Percentiles rank a stretch among this genome's conserved stretches.
Evolutionary conservation across 2,113 vertebrate genomes (phyloP).

Genomic region (Bettongia penicillata): DNA sequence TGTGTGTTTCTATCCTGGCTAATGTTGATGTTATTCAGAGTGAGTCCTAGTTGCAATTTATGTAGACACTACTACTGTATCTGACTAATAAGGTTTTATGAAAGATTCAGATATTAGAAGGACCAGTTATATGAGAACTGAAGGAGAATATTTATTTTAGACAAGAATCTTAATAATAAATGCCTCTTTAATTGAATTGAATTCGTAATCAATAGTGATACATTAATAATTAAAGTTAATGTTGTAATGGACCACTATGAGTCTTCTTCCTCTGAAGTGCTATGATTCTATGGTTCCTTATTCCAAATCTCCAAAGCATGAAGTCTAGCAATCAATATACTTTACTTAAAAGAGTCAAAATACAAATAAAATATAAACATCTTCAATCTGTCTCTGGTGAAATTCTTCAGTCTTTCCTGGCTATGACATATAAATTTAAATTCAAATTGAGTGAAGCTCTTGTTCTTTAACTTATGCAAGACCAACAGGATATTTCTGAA

Average conservation of each 20-base stretch:
- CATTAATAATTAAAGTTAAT: neutral
- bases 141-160: conserved; percentile 24
- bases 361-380: neutral
- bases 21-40: neutral
- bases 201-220: conserved; percentile 12
- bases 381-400: conserved; percentile 28
- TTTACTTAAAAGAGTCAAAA: neutral
- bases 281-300: neutral
- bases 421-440: neutral
- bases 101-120: neutral
- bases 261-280: neutral
- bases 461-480: conserved; percentile 23
- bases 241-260: neutral
- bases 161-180: neutral
- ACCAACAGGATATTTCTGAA: conserved; percentile 30
- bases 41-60: conserved; percentile 18
- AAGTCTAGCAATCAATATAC: conserved; percentile 17
- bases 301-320: neutral
- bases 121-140: conserved; percentile 3
- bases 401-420: neutral
- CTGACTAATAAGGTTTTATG: neutral
- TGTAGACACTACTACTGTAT: neutral
- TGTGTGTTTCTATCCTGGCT: too few relatives aligned
- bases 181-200: neutral
- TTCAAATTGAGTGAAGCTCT: neutral